A percentile compares a stretch with the other conserved stretches of the same genome.
Conservation (phyloP, 2,888 invertebrate genomes). For the Marronus borbonicus region DNA sequence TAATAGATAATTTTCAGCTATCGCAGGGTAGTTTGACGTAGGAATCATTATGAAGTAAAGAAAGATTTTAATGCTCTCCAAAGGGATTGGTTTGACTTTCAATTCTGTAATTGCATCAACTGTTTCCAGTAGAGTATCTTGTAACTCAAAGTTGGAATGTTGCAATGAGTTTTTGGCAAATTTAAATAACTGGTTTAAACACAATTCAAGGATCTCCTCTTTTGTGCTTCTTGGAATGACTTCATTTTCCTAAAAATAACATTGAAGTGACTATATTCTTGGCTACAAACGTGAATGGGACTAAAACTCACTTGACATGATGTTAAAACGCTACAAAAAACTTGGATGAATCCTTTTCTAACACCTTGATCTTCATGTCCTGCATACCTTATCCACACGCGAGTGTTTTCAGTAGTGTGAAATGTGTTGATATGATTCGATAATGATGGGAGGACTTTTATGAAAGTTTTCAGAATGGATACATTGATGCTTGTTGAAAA, state of each 20-base stretch:
- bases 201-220: constrained; percentile 68
- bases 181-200: constrained; percentile 71
- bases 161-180: constrained; percentile 72
- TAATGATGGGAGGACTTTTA: constrained; percentile 67
- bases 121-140: constrained; percentile 73
- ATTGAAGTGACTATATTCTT: neutral
- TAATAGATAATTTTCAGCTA: constrained; percentile 74
- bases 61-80: constrained; percentile 72
- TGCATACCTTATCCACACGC: constrained; percentile 68
- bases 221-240: constrained; percentile 65
- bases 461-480: constrained; percentile 61
- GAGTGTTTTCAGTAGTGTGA: constrained; percentile 64
- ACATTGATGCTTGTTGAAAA: neutral
- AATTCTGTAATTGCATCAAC: constrained; percentile 73
- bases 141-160: constrained; percentile 72
- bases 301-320: constrained; percentile 60
- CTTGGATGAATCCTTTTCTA: constrained; percentile 65
- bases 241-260: constrained; percentile 59
- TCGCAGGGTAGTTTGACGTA: constrained; percentile 73
- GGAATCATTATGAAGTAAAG: constrained; percentile 78
- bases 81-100: constrained; percentile 68
- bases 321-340: constrained; percentile 64
- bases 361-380: constrained; percentile 65
- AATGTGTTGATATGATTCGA: constrained; percentile 70
- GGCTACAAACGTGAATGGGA: neutral